phyloP scores from a whole-genome alignment of 2,888 invertebrate species.

The Tinea trinotella region DNA sequence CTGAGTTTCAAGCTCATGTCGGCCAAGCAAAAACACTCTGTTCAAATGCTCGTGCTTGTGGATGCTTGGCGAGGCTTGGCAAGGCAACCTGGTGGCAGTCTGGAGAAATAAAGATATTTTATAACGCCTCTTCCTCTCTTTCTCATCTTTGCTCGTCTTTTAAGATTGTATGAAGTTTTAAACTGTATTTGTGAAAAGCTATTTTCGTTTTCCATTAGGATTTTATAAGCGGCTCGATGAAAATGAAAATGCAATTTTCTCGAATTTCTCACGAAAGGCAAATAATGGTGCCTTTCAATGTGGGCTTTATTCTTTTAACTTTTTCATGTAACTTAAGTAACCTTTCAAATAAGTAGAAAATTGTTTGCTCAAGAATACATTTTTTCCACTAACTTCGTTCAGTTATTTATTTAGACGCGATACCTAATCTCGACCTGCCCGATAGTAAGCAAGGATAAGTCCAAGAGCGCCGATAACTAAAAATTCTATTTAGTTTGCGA shows the following conservation, averaged over 20 bases:
- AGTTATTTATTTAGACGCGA: too few species aligned
- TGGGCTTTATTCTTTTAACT: neutral
- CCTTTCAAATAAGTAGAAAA: neutral
- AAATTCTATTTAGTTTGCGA: too few species aligned
- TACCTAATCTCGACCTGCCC: too few species aligned
- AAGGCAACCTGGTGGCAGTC: too few species aligned
- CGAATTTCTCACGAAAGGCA: neutral
- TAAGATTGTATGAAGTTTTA: conserved; percentile 6
- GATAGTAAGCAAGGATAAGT: too few species aligned
- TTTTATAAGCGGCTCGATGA: conserved; percentile 12
- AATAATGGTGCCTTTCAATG: neutral
- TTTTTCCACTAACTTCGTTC: too few species aligned
- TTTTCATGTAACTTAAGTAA: neutral
- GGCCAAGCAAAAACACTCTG: too few species aligned
- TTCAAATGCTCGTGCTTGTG: too few species aligned
- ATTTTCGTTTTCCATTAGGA: neutral
- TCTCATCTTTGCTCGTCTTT: neutral
- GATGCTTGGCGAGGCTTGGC: too few species aligned
- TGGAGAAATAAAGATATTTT: neutral
- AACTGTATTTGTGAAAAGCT: conserved; percentile 3
- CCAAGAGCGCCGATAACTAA: too few species aligned
- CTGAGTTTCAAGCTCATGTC: too few species aligned
- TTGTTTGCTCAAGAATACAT: too few species aligned
- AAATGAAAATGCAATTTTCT: conserved; percentile 1
- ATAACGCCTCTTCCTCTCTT: neutral